These are phyloP conservation scores for Drosophila obscura DNA, from an alignment of 1,140 invertebrate species.

Conservation along the genomic window DNA sequence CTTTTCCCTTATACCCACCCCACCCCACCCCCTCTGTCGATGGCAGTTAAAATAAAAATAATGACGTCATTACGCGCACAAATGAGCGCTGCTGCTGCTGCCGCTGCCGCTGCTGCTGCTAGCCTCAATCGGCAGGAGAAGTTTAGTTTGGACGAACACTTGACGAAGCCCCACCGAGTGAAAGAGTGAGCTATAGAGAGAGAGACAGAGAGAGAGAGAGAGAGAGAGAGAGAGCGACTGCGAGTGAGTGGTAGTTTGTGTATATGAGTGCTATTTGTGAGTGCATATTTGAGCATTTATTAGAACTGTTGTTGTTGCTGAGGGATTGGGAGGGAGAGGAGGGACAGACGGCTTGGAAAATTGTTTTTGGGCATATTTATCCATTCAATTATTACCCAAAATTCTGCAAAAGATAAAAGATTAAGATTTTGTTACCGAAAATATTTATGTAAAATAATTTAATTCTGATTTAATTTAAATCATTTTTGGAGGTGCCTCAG, in stretches of 20 bases:
- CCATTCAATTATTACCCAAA: background rate
- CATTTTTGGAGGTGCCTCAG: too few relatives aligned
- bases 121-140: conserved; percentile 65
- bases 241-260: conserved; percentile 19
- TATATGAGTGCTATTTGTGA: conserved; percentile 20
- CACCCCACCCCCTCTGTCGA: conserved; percentile 29
- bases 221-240: conserved; percentile 2
- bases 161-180: conserved; percentile 24
- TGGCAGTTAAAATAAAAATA: conserved; percentile 81
- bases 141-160: conserved; percentile 63
- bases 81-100: conserved; percentile 73
- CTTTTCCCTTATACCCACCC: conserved; percentile 23
- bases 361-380: background rate
- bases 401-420: too few relatives aligned
- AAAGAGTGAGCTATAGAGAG: background rate
- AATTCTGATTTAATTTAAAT: too few relatives aligned
- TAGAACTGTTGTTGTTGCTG: conserved; percentile 3
- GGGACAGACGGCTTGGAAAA: background rate
- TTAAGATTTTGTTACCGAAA: too few relatives aligned
- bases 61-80: conserved; percentile 81
- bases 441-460: too few relatives aligned
- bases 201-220: background rate
- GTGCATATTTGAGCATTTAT: conserved; percentile 45
- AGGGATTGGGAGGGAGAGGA: background rate
- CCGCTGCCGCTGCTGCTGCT: conserved; percentile 49